A percentile compares a stretch with the other conserved stretches of the same genome.
phyloP scores from a whole-genome alignment of 1,140 invertebrate genomes.

The Leptinotarsa undecemlineata region DNA sequence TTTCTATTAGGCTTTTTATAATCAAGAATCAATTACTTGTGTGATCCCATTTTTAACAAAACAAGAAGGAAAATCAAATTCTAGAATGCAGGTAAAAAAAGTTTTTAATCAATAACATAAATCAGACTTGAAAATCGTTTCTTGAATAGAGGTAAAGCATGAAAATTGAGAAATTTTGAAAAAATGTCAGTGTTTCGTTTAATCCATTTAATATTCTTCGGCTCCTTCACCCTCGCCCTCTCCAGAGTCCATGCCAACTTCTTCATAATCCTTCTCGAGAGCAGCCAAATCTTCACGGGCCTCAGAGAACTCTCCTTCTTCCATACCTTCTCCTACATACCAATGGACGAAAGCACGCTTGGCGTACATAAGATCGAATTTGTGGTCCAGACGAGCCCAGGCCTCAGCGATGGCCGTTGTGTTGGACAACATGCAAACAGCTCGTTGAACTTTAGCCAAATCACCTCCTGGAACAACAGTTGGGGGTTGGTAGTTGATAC shows the following conservation, averaged over 20 bases:
- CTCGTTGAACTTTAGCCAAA: constrained; percentile 65
- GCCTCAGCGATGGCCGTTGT: constrained; percentile 71
- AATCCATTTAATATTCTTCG: constrained; percentile 46
- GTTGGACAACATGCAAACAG: constrained; percentile 71
- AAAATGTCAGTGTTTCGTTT: constrained; percentile 14
- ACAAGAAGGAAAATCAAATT: constrained; percentile 20
- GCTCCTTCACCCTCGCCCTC: constrained; percentile 52
- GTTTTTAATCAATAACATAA: constrained; percentile 19
- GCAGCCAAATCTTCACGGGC: constrained; percentile 84
- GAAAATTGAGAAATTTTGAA: constrained; percentile 10
- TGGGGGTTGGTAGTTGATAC: constrained; percentile 74
- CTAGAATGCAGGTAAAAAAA: constrained; percentile 26
- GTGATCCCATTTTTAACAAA: too few species aligned
- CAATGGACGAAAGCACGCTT: constrained; percentile 77
- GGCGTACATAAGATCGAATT: constrained; percentile 83
- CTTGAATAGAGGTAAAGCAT: not conserved
- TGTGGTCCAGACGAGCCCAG: constrained; percentile 74
- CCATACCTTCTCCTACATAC: constrained; percentile 79
- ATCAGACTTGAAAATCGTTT: constrained; percentile 27
- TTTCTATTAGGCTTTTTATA: too few species aligned
- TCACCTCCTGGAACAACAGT: constrained; percentile 75
- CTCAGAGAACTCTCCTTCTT: constrained; percentile 81
- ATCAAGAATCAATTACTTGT: too few species aligned
- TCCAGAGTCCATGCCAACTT: constrained; percentile 57
- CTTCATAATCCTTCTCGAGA: constrained; percentile 74